A percentile compares a stretch with the other conserved stretches of the same genome.
Evolutionary conservation across 1,140 invertebrate genomes (phyloP).

Genomic region (Delia radicum): DNA sequence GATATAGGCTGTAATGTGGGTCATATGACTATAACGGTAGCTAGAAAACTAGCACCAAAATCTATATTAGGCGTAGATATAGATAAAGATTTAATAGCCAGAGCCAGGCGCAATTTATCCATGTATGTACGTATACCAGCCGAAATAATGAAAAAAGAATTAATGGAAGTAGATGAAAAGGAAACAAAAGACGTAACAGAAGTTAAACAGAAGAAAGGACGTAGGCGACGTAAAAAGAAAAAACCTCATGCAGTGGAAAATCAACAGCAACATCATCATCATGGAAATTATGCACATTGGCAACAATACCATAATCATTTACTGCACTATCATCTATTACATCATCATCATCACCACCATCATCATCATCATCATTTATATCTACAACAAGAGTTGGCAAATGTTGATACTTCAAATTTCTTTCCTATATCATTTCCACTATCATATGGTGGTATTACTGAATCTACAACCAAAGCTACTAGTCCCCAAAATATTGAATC

Average conservation of each 20-base stretch:
- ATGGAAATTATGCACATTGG: conserved; percentile 6
- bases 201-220: not conserved
- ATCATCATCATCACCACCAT: conserved; percentile 22
- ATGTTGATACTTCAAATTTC: conserved; percentile 58
- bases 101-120: conserved; percentile 45
- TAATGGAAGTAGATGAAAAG: conserved; percentile 12
- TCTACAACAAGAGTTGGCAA: conserved; percentile 34
- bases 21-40: conserved; percentile 85
- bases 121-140: conserved; percentile 52
- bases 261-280: conserved; percentile 23
- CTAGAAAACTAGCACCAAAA: conserved; percentile 78
- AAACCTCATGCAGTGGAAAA: not conserved
- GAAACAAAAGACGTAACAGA: not conserved
- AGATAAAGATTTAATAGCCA: conserved; percentile 80
- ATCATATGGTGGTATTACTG: conserved; percentile 66
- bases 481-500: conserved; percentile 14
- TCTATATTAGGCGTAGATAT: conserved; percentile 94
- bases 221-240: conserved; percentile 9
- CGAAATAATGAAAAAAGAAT: conserved; percentile 24
- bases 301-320: conserved; percentile 33
- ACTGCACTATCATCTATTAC: conserved; percentile 31
- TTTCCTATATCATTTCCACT: conserved; percentile 86
- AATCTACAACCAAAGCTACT: not conserved
- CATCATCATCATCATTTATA: conserved; percentile 32
- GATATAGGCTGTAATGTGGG: conserved; percentile 99